Percentiles rank a stretch among this genome's conserved stretches.
Evolutionary conservation across 2,888 invertebrate species (phyloP).

Genomic region (Tolmerus cingulatus): DNA sequence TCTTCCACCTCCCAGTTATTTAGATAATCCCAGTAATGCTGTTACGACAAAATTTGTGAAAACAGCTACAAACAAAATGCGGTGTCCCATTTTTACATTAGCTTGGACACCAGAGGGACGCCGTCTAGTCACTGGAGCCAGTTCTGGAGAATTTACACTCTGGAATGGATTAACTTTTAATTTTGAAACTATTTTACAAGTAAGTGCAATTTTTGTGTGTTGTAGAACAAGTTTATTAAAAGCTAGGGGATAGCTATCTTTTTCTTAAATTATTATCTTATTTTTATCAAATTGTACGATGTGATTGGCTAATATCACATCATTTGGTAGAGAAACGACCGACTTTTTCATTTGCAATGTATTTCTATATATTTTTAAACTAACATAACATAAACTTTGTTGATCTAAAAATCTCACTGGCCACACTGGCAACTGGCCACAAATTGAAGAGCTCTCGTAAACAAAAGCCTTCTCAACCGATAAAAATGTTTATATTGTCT

Average conservation of each 20-base stretch:
- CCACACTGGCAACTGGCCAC: too few relatives aligned
- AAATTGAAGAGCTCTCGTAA: too few relatives aligned
- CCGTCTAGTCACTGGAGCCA: slow-evolving; percentile 96
- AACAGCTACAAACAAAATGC: slow-evolving; percentile 99
- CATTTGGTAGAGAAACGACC: not conserved
- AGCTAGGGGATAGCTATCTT: not conserved
- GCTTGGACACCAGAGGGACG: slow-evolving; percentile 99
- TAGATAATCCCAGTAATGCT: slow-evolving; percentile 95
- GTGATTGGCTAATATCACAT: too few relatives aligned
- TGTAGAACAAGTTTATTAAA: not conserved
- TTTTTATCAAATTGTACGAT: too few relatives aligned
- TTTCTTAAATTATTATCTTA: not conserved
- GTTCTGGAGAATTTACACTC: slow-evolving; percentile 98
- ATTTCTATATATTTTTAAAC: too few relatives aligned
- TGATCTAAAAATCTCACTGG: too few relatives aligned
- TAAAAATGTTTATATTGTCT: too few relatives aligned
- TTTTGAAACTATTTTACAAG: slow-evolving; percentile 99
- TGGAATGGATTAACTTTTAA: slow-evolving; percentile 99
- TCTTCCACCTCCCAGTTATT: slow-evolving; percentile 91
- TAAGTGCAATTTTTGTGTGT: slow-evolving; percentile 58
- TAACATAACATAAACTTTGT: too few relatives aligned
- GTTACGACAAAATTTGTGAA: slow-evolving; percentile 95
- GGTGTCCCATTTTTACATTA: slow-evolving; percentile 98
- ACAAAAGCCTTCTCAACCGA: too few relatives aligned
- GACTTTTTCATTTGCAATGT: too few relatives aligned